These are phyloP conservation scores for Burhinus bistriatus DNA, from an alignment of 2,113 vertebrate genomes.

Conservation along the genomic window DNA sequence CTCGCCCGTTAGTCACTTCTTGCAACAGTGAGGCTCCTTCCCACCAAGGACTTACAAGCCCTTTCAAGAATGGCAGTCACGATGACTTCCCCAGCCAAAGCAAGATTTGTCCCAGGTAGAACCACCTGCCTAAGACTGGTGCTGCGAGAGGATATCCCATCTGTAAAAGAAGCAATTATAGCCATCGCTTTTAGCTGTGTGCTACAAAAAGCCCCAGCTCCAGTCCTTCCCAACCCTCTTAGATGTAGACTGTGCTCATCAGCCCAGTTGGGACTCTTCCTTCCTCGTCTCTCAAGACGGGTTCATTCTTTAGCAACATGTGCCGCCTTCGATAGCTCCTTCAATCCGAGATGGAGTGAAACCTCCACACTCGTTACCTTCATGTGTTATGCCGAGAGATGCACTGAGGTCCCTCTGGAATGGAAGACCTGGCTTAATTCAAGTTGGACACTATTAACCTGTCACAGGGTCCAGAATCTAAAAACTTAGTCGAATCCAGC, in stretches of 20 bases:
- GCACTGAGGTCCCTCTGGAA: neutral
- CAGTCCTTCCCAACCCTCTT: neutral
- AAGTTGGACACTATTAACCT: neutral
- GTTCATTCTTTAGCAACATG: neutral
- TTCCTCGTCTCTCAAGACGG: neutral
- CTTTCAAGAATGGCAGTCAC: neutral
- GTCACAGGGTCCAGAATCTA: neutral
- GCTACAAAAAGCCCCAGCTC: neutral
- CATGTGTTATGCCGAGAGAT: neutral
- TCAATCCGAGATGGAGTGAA: neutral
- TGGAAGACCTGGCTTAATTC: neutral
- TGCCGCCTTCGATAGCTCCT: neutral
- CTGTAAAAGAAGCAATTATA: neutral
- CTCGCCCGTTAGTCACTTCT: neutral
- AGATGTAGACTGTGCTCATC: neutral
- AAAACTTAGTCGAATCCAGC: neutral
- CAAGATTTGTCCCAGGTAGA: neutral
- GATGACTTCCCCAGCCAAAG: neutral
- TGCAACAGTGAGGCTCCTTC: neutral
- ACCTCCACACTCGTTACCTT: neutral
- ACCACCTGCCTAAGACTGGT: neutral
- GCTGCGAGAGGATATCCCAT: neutral
- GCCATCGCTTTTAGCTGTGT: neutral
- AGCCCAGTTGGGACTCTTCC: neutral
- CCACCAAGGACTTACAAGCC: neutral